Evolutionary conservation across 2,797 vertebrate genomes (phyloP), one percentile per base, ranked within the genome.

Genomic region (Meriones psammophilus): DNA sequence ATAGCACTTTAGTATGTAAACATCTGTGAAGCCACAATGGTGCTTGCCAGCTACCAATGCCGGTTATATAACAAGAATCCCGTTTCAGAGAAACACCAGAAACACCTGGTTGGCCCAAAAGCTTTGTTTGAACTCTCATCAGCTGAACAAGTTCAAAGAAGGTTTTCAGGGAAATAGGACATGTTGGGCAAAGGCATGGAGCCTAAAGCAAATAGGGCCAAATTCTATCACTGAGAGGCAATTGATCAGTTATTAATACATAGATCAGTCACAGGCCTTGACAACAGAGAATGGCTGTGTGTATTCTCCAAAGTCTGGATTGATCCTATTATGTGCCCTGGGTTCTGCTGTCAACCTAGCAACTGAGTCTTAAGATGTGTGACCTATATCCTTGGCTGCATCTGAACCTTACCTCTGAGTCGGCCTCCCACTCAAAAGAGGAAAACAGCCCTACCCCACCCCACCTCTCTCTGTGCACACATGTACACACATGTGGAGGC

Each of bases 1-100:
- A 78, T 15, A 64, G 90, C 10, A 92, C 10, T n/a, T 76, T 69
- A 79, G 28, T 92, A 86, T 91, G 89, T 86, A 81, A 95, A 80
- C 36, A 77, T 24, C 80, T 58, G 5, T 26, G 26, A 50, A 88
- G 14, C 26, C 54, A 68, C 24, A 28, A 13, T 64, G 28, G 66
- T n/a, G 15, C 8, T 74, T 8, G 88, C 33, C 74, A 92, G 28
- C 42, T 80, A 50, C 33, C 30, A 66, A 60, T 56, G 39, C 28
- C 28, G 18, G 24, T 77, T 93, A 60, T 64, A 94, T 62, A 95
- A 87, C 39, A 93, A 92, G 95, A 89, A 42, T n/a, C 33, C n/a
- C 56, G 42, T 77, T 36, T 89, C 78, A 88, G 85, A 88, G 80
- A 68, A 64, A 89, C 0, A 54, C 30, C 39, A 88, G 80, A 68